phyloP scores from a whole-genome alignment of 2,113 vertebrate species.

The Odobenus rosmarus region DNA sequence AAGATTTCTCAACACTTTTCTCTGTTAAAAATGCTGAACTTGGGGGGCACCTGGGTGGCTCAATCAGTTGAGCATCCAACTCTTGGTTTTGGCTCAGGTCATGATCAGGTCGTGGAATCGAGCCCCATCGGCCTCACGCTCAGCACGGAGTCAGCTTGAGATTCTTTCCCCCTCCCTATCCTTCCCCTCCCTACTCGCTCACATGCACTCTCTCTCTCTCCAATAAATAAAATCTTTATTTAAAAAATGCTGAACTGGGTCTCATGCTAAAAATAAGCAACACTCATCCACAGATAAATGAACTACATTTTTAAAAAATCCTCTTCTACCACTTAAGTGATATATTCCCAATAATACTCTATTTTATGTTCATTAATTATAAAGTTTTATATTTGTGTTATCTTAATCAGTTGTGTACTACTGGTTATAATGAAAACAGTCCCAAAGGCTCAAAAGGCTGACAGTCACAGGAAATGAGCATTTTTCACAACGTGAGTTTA shows the following conservation, averaged over 20 bases:
- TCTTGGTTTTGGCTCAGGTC: neutral
- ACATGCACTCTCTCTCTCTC: too few relatives aligned
- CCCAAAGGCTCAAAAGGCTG: neutral
- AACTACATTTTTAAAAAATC: neutral
- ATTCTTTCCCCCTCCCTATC: neutral
- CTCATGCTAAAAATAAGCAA: slow-evolving; percentile 33
- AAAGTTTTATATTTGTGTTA: slow-evolving; percentile 1
- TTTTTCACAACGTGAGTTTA: slow-evolving; percentile 43
- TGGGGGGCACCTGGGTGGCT: neutral
- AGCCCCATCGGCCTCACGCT: neutral
- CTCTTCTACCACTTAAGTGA: neutral
- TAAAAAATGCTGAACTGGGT: slow-evolving; percentile 25
- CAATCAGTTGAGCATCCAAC: neutral
- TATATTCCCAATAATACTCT: neutral
- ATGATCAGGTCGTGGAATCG: neutral
- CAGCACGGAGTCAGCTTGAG: neutral
- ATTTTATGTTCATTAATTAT: neutral
- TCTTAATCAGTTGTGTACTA: neutral
- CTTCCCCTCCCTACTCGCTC: neutral
- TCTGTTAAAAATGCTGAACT: slow-evolving; percentile 24
- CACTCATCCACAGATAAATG: neutral
- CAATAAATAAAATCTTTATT: neutral
- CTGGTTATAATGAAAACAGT: slow-evolving; percentile 10
- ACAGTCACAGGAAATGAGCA: slow-evolving; percentile 36
- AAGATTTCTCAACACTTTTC: slow-evolving; percentile 4